These are phyloP conservation scores for Rhingia rostrata DNA, from an alignment of 2,888 invertebrate genomes.

Conservation along the genomic window DNA sequence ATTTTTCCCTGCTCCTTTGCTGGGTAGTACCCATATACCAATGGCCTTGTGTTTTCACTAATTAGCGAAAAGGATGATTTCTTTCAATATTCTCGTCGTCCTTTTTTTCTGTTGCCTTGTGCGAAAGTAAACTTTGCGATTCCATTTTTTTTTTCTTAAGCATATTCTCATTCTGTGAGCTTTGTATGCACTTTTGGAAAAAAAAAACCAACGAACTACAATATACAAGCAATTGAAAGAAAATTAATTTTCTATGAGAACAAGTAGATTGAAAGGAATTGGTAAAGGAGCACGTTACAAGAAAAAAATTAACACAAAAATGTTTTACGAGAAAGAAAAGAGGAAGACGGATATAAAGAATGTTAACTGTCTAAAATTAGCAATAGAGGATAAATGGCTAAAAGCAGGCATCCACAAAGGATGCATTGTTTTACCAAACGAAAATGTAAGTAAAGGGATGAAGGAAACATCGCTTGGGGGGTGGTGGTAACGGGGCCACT, in stretches of 20 bases:
- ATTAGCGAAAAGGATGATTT: slow-evolving; percentile 71
- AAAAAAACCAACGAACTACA: slow-evolving; percentile 35
- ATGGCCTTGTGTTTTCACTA: slow-evolving; percentile 67
- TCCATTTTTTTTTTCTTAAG: slow-evolving; percentile 42
- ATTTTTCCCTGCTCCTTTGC: not conserved
- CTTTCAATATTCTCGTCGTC: slow-evolving; percentile 41
- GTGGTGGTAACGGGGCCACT: too few species aligned
- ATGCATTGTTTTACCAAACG: slow-evolving; percentile 12
- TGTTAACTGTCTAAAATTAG: slow-evolving; percentile 68
- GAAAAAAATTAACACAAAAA: slow-evolving; percentile 36
- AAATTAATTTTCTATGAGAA: slow-evolving; percentile 66
- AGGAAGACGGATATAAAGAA: slow-evolving; percentile 46
- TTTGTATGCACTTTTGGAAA: slow-evolving; percentile 57
- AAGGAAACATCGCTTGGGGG: not conserved
- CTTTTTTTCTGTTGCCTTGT: slow-evolving; percentile 35
- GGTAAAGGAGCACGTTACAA: slow-evolving; percentile 31
- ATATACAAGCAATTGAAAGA: slow-evolving; percentile 59
- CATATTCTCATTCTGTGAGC: not conserved
- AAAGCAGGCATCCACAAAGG: slow-evolving; percentile 29
- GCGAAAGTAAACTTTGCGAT: slow-evolving; percentile 57
- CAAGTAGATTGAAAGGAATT: slow-evolving; percentile 52
- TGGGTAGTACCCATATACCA: not conserved
- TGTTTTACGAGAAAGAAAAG: not conserved
- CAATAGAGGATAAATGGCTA: slow-evolving; percentile 58
- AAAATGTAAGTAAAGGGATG: not conserved